phyloP scores from a whole-genome alignment of 2,113 vertebrate genomes.

The Ctenomys sociabilis region DNA sequence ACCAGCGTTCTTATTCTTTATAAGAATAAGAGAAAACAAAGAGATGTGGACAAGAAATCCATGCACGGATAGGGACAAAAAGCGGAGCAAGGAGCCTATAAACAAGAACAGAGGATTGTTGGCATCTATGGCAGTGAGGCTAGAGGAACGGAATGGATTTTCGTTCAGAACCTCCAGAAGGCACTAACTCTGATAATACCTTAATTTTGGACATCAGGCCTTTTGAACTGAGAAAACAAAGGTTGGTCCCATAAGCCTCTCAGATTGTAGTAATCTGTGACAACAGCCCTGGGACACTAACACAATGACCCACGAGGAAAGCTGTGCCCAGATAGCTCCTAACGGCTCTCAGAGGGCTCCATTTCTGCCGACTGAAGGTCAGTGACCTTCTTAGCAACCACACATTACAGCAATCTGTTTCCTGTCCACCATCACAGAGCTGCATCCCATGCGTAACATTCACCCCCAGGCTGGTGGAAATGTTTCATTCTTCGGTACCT shows the following conservation, averaged over 20 bases:
- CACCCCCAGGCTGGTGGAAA: background rate
- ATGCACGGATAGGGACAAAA: background rate
- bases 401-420: background rate
- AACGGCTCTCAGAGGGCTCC: background rate
- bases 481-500: background rate
- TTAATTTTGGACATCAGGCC: background rate
- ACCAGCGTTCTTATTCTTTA: background rate
- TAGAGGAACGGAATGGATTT: too few relatives aligned
- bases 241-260: background rate
- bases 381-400: background rate
- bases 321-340: background rate
- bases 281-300: background rate
- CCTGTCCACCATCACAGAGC: background rate
- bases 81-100: background rate
- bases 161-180: background rate
- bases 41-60: accelerated
- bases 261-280: background rate
- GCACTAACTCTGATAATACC: background rate
- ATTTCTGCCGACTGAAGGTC: too few relatives aligned
- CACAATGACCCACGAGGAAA: background rate
- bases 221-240: background rate
- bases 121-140: background rate
- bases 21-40: background rate
- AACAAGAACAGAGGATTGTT: background rate
- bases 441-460: accelerated